phyloP scores from a whole-genome alignment of 2,888 invertebrate species.

The Chloroclystis v-ata region DNA sequence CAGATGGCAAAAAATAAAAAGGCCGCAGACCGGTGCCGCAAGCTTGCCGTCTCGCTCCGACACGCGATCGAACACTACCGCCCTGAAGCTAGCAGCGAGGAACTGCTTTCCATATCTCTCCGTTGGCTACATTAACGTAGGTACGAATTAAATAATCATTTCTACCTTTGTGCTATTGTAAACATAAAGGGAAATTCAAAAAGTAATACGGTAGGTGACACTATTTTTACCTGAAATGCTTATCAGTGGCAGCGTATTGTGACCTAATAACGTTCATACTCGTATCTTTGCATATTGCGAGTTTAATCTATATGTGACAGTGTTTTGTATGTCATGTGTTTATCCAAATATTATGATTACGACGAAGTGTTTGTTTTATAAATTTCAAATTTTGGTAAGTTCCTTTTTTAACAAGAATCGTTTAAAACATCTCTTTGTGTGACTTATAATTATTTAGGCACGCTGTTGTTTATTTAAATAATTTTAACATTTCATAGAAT shows the following conservation, averaged over 20 bases:
- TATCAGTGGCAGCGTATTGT: background rate
- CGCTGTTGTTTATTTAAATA: no score
- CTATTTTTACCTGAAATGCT: no score
- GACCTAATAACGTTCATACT: conserved; percentile 3
- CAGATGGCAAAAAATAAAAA: conserved; percentile 49
- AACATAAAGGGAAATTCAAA: background rate
- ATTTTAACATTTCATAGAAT: no score
- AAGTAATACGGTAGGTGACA: background rate
- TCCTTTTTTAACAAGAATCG: background rate
- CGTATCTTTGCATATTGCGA: conserved; percentile 3
- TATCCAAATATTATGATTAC: conserved; percentile 18
- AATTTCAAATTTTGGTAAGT: background rate
- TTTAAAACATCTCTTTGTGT: background rate
- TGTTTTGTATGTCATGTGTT: conserved; percentile 15
- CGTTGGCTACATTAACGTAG: conserved; percentile 7
- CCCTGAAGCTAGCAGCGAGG: conserved; percentile 30
- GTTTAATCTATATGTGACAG: conserved; percentile 6
- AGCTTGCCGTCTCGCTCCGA: conserved; percentile 43
- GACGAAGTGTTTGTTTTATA: background rate
- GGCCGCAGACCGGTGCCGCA: conserved; percentile 46
- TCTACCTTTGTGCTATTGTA: background rate
- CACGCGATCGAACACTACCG: conserved; percentile 26
- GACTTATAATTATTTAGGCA: no score
- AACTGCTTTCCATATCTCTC: conserved; percentile 14
- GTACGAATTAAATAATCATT: conserved; percentile 8